A percentile compares a stretch with the other conserved stretches of the same genome.
Evolutionary conservation across 2,113 vertebrate species (phyloP).

Genomic region (Oryzias celebensis): DNA sequence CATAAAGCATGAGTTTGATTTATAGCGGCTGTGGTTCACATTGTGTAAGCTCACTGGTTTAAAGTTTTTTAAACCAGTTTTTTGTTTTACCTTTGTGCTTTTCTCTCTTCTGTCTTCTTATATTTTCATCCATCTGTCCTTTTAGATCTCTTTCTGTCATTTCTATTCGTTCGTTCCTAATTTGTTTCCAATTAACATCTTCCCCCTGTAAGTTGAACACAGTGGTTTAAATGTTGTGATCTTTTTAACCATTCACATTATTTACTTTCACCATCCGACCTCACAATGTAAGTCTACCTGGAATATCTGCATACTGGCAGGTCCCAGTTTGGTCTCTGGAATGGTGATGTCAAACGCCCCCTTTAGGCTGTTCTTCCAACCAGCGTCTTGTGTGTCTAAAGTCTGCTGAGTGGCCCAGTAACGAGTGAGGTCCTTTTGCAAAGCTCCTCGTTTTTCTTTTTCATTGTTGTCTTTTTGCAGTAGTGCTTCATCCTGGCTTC

Average conservation of each 20-base stretch:
- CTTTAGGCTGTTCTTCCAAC: conserved; percentile 65
- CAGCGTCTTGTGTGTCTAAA: conserved; percentile 65
- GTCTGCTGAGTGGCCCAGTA: conserved; percentile 62
- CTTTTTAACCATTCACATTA: conserved; percentile 5
- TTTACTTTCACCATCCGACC: conserved; percentile 1
- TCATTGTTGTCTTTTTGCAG: conserved; percentile 57
- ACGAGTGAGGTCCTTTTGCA: conserved; percentile 52
- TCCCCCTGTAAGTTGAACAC: conserved; percentile 70
- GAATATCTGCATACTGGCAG: conserved; percentile 76
- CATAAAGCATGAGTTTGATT: conserved; percentile 53
- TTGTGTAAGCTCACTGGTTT: conserved; percentile 24
- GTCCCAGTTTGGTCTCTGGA: conserved; percentile 66
- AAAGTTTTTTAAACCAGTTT: conserved; percentile 14
- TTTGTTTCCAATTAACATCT: conserved; percentile 46
- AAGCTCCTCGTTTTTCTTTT: conserved; percentile 36
- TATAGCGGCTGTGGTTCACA: conserved; percentile 28
- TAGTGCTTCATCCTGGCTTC: conserved; percentile 46
- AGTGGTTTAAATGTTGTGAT: neutral
- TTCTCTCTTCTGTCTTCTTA: conserved; percentile 43
- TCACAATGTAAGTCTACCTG: conserved; percentile 49
- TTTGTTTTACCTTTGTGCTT: conserved; percentile 67
- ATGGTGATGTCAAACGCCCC: conserved; percentile 44
- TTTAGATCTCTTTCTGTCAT: conserved; percentile 54
- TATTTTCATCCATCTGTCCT: conserved; percentile 63
- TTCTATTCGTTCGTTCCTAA: conserved; percentile 61